These are phyloP conservation scores for Ibidorhyncha struthersii DNA, from an alignment of 2,113 vertebrate genomes.

Conservation along the genomic window DNA sequence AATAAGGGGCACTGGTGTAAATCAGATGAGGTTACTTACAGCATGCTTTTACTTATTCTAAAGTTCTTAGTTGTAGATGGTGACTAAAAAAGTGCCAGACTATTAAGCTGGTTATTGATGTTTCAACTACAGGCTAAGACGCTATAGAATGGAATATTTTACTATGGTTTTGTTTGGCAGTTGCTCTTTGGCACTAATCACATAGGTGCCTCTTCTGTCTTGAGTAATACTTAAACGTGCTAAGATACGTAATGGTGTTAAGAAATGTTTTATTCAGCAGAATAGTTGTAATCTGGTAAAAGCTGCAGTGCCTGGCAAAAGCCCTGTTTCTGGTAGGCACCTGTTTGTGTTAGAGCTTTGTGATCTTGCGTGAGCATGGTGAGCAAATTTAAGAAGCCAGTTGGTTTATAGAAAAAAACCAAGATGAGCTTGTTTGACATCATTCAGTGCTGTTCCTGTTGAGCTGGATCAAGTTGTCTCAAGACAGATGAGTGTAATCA, in stretches of 20 bases:
- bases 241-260: constrained; percentile 6
- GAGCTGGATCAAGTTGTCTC: background rate
- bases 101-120: background rate
- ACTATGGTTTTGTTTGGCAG: background rate
- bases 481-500: background rate
- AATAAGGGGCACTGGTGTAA: background rate
- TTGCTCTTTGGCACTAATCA: background rate
- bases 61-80: background rate
- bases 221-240: background rate
- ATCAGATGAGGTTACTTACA: background rate
- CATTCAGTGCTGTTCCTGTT: background rate
- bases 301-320: background rate
- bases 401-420: background rate
- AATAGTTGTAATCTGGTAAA: background rate
- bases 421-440: background rate
- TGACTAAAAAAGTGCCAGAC: background rate
- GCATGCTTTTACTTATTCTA: background rate
- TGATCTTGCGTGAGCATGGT: background rate
- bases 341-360: background rate
- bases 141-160: background rate
- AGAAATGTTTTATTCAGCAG: constrained; percentile 30
- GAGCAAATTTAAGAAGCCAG: background rate
- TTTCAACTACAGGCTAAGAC: background rate
- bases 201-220: background rate
- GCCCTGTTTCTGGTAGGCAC: background rate